Base-by-base conservation (phyloP, 2,113 vertebrate species). In the Notarius quadriscutis region DNA sequence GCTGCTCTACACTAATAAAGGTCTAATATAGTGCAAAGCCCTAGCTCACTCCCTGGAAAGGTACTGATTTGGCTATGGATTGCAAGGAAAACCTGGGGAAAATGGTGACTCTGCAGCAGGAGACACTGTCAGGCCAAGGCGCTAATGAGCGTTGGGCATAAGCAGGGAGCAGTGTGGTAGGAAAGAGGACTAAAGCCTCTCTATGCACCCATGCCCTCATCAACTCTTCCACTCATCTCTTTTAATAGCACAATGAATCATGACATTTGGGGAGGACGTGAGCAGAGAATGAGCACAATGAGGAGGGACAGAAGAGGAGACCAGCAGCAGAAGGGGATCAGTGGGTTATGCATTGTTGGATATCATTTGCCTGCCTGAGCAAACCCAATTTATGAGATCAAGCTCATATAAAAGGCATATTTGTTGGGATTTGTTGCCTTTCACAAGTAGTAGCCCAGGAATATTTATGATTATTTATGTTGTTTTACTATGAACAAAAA, bases 81-180 rank as follows among this genome's bases (percentile, higher is more conserved):
- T 80, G 81, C 48, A 62, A 55, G 78, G 41, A 83, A 84, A 69
- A 71, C 27, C 63, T 25, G 69, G 14, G 14, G 57, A 60, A 53
- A 81, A 80, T 86, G 50, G 82, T 58, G 83, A 62, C 89, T 80
- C 82, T 77, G 71, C 78, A 87, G 79, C 81, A 57, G 88, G 79
- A 89, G 81, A 83, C 55, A n/a, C 85, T 90, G 85, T 67, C 87
- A 88, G 84, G n/a, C 57, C 53, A 55, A 34, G 27, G 65, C 84
- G 6, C 58, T 91, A 91, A 91, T 89, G 90, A 91, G 90, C 51
- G 8, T 11, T 62, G 48, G 90, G 77, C 58, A 79, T 86, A 86
- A 87, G 86, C 88, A 89, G 81, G 69, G 87, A 88, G 77, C 85
- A 41, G 79, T 84, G 81, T 30, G 51, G 50, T 81, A 71, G 50